Percentiles rank a stretch among this genome's conserved stretches.
phyloP scores from a whole-genome alignment of 1,140 invertebrate species.

The Camponotus pennsylvanicus region DNA sequence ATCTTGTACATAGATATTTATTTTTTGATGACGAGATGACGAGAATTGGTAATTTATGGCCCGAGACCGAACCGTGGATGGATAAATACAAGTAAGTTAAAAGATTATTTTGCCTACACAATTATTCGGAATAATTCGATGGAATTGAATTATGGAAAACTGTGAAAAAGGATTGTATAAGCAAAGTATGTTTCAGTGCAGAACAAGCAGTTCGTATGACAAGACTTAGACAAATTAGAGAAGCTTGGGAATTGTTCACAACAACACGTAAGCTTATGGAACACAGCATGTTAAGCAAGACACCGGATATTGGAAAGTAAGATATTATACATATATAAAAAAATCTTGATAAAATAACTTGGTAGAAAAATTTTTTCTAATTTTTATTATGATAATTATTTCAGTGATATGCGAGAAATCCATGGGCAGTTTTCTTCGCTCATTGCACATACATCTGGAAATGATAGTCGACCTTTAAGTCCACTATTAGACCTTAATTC shows the following conservation, averaged over 20 bases:
- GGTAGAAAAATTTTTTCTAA: neutral
- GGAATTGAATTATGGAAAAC: neutral
- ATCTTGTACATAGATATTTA: slow-evolving; percentile 87
- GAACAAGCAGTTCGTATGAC: slow-evolving; percentile 86
- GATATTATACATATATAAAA: neutral
- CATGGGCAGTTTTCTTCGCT: slow-evolving; percentile 69
- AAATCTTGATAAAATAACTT: neutral
- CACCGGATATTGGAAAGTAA: slow-evolving; percentile 60
- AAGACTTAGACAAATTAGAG: slow-evolving; percentile 87
- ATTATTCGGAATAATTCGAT: neutral
- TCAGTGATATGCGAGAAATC: slow-evolving; percentile 66
- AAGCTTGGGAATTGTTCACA: slow-evolving; percentile 88
- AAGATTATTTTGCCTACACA: neutral
- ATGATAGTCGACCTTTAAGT: slow-evolving; percentile 62
- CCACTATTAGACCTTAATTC: slow-evolving; percentile 69
- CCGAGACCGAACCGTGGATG: slow-evolving; percentile 88
- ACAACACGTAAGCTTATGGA: slow-evolving; percentile 86
- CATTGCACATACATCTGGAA: slow-evolving; percentile 49
- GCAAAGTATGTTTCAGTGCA: slow-evolving; percentile 75
- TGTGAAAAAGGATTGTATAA: slow-evolving; percentile 60
- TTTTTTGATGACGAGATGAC: slow-evolving; percentile 90
- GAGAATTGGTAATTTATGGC: slow-evolving; percentile 87
- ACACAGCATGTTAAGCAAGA: slow-evolving; percentile 76
- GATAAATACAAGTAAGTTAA: slow-evolving; percentile 87
- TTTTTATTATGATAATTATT: slow-evolving; percentile 2